Evolutionary conservation across 2,888 invertebrate species (phyloP).

Genomic region (Trichogramma evanescens): DNA sequence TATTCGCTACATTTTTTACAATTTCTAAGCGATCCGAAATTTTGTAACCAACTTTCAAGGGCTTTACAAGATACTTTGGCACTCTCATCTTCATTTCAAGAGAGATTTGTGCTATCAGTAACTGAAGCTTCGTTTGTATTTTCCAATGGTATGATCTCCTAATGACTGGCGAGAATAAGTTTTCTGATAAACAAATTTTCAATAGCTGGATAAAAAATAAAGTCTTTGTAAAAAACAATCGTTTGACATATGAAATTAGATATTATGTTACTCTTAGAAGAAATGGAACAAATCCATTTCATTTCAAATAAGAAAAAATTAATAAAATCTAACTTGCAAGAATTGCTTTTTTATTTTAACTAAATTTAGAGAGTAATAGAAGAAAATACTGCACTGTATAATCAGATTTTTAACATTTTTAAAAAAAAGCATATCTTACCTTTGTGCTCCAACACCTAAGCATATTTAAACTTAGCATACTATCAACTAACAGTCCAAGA

Average conservation of each 20-base stretch:
- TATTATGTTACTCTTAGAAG: neutral
- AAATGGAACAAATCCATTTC: neutral
- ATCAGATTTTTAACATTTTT: neutral
- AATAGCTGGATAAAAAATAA: slow-evolving; percentile 4
- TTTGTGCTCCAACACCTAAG: neutral
- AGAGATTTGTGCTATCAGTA: slow-evolving; percentile 9
- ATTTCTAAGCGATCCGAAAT: slow-evolving; percentile 8
- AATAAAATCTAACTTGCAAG: neutral
- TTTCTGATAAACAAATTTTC: slow-evolving; percentile 2
- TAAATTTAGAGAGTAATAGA: neutral
- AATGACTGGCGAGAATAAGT: slow-evolving; percentile 8
- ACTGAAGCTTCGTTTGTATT: neutral
- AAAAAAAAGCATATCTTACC: neutral
- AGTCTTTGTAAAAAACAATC: neutral
- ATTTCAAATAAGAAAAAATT: neutral
- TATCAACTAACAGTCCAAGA: neutral
- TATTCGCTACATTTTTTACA: neutral
- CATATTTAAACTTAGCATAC: neutral
- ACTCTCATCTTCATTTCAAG: slow-evolving; percentile 11
- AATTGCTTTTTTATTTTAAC: neutral
- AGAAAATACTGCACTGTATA: neutral
- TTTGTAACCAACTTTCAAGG: neutral
- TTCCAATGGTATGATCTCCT: slow-evolving; percentile 12
- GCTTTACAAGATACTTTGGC: neutral
- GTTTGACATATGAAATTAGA: neutral